Evolutionary conservation across 2,797 vertebrate species (phyloP).

Genomic region (Morelia viridis): DNA sequence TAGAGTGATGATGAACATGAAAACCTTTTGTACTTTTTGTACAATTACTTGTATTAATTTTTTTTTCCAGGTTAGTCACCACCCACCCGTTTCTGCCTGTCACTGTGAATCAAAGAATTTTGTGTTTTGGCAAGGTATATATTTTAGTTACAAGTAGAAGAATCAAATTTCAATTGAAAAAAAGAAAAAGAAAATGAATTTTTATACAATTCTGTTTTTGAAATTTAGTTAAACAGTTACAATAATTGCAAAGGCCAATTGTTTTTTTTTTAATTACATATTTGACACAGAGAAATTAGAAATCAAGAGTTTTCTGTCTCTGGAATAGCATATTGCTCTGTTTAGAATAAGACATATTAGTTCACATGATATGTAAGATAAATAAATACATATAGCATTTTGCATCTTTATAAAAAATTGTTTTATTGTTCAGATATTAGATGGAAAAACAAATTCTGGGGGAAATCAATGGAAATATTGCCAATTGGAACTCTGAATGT

Average conservation of each 20-base stretch:
- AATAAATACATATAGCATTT: not conserved
- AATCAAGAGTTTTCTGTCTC: not conserved
- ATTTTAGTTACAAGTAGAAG: conserved; percentile 57
- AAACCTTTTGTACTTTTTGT: conserved; percentile 26
- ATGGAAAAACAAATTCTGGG: conserved; percentile 99
- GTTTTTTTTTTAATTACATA: not conserved
- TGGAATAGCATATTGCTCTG: not conserved
- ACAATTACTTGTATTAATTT: conserved; percentile 7
- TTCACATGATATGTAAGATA: not conserved
- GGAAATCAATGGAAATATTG: conserved; percentile 99
- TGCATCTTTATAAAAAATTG: conserved; percentile 47
- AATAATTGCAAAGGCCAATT: not conserved
- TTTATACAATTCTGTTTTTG: not conserved
- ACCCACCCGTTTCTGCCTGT: conserved; percentile 97
- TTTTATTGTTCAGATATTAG: conserved; percentile 85
- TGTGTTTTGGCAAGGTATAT: conserved; percentile 98
- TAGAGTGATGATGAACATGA: not conserved
- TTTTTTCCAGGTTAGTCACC: conserved; percentile 93
- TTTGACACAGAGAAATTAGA: not conserved
- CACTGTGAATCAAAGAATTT: conserved; percentile 99
- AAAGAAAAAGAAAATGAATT: conserved; percentile 14
- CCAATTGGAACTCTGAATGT: conserved; percentile 93
- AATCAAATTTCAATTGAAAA: conserved; percentile 18
- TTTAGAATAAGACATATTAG: conserved; percentile 9
- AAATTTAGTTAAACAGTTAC: not conserved